Percentiles rank a stretch among this genome's conserved stretches.
Evolutionary conservation across 2,113 vertebrate genomes (phyloP).

Genomic region (Aptenodytes forsteri): DNA sequence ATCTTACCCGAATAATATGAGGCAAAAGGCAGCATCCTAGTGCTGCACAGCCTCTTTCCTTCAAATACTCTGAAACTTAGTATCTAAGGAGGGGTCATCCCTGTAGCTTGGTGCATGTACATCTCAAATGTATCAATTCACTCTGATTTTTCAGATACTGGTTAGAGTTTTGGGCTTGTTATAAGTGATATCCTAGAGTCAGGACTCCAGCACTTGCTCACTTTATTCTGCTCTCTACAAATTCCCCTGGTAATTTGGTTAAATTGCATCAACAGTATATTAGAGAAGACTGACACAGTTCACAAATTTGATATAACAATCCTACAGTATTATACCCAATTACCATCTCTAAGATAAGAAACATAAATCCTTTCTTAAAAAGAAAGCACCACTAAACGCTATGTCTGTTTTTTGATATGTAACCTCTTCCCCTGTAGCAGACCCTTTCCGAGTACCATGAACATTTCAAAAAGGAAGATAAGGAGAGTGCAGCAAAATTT

Average conservation of each 20-base stretch:
- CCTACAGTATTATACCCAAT: neutral
- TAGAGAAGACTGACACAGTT: neutral
- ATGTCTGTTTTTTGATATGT: neutral
- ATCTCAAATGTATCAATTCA: neutral
- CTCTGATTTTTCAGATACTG: neutral
- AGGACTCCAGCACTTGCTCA: neutral
- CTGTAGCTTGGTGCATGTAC: neutral
- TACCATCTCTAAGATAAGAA: neutral
- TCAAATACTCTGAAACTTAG: neutral
- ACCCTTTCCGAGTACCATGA: neutral
- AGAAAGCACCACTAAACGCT: neutral
- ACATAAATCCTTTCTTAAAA: neutral
- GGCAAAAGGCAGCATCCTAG: neutral
- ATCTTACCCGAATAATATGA: neutral
- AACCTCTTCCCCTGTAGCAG: neutral
- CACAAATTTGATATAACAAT: neutral
- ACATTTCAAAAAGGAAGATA: neutral
- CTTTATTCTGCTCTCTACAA: neutral
- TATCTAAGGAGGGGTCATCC: neutral
- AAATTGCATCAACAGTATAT: neutral
- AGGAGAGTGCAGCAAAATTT: neutral
- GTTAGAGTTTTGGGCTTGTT: neutral
- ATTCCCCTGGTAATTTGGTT: neutral
- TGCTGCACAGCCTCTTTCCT: neutral
- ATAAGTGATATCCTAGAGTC: neutral